Evolutionary conservation across 2,888 invertebrate genomes (phyloP).

Genomic region (Therioaphis trifolii): DNA sequence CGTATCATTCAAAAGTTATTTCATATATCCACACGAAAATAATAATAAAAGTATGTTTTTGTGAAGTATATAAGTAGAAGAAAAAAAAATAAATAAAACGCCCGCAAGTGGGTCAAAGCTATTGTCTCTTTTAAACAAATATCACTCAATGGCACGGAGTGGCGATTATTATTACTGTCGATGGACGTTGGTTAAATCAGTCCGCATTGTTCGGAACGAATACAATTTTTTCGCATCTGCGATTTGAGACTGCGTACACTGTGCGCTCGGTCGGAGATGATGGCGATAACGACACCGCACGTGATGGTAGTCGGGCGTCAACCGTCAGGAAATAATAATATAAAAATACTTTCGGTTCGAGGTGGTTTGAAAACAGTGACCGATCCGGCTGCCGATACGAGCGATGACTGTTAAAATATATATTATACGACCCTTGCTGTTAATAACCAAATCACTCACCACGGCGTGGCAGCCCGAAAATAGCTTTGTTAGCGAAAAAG

Average conservation of each 20-base stretch:
- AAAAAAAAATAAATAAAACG: neutral
- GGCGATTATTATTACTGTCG: no score
- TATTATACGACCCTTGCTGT: conserved; percentile 4
- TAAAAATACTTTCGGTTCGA: neutral
- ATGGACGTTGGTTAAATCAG: no score
- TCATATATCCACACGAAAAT: neutral
- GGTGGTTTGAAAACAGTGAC: neutral
- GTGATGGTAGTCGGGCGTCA: neutral
- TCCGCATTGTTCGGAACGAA: no score
- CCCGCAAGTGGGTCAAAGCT: neutral
- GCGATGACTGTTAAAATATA: conserved; percentile 30
- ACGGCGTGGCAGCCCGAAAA: neutral
- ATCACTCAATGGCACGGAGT: neutral
- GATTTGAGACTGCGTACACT: no score
- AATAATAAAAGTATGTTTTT: conserved; percentile 6
- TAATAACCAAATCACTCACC: conserved; percentile 27
- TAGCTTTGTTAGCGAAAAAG: conserved; percentile 31
- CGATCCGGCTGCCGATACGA: neutral
- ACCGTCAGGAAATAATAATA: neutral
- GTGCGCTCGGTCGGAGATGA: no score
- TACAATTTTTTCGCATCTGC: no score
- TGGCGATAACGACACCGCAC: neutral
- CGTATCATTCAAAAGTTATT: conserved; percentile 7
- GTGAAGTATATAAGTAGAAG: neutral
- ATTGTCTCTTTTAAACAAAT: neutral